These are phyloP conservation scores for Nyctalus aviator DNA, from an alignment of 2,797 vertebrate species.

Conservation along the genomic window DNA sequence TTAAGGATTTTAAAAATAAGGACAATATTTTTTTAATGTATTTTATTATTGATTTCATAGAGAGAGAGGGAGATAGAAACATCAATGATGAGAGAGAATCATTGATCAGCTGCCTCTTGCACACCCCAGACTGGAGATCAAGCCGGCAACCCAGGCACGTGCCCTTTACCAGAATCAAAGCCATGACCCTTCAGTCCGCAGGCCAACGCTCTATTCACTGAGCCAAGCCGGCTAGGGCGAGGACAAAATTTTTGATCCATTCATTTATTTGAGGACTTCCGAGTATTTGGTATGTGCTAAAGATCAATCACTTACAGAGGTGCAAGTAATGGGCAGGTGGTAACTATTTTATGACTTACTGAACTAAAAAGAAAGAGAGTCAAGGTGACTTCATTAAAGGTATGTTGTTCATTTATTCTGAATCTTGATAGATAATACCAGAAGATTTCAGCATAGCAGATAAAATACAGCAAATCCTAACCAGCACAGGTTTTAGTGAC, in stretches of 20 bases:
- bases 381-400: slow-evolving; percentile 78
- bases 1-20: too few relatives aligned
- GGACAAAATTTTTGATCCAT: neutral
- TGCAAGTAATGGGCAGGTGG: neutral
- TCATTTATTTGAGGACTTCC: neutral
- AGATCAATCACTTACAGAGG: slow-evolving; percentile 2
- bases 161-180: too few relatives aligned
- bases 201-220: too few relatives aligned
- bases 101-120: too few relatives aligned
- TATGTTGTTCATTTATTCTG: slow-evolving; percentile 76
- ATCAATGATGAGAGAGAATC: too few relatives aligned
- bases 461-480: slow-evolving; percentile 93
- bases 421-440: slow-evolving; percentile 91
- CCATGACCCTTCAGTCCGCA: too few relatives aligned
- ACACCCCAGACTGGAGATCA: too few relatives aligned
- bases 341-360: slow-evolving; percentile 54
- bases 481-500: slow-evolving; percentile 92
- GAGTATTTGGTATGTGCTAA: neutral
- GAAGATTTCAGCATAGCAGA: slow-evolving; percentile 94
- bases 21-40: too few relatives aligned
- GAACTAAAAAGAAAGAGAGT: slow-evolving; percentile 65
- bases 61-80: too few relatives aligned
- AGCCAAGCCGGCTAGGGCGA: neutral
- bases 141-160: too few relatives aligned
- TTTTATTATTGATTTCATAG: too few relatives aligned